Conservation (phyloP, 1,140 invertebrate species). For the Popillia japonica region DNA sequence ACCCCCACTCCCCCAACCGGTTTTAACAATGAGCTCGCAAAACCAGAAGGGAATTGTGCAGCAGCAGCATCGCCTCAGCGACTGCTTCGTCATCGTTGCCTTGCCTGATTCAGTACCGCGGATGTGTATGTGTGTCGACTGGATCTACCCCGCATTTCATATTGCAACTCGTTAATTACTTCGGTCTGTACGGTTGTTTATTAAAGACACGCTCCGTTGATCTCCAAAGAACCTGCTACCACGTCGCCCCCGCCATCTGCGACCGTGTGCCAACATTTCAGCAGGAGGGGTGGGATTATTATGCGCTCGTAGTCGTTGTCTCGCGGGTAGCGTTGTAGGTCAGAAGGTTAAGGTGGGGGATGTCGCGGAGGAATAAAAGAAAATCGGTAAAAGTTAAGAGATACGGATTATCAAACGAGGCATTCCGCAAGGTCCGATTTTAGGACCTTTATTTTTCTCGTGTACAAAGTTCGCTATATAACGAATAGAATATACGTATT, state of each 20-base stretch:
- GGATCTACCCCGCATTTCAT: not conserved
- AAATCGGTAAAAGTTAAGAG: no score
- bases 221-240: not conserved
- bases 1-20: not conserved
- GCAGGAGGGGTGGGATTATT: not conserved
- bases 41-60: not conserved
- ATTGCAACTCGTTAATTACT: conserved; percentile 11
- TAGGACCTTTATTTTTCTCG: no score
- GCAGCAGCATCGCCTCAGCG: not conserved
- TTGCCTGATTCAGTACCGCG: not conserved
- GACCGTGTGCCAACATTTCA: not conserved
- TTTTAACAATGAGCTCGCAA: conserved; percentile 5
- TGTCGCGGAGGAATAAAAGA: no score
- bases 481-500: no score
- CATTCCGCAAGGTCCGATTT: no score
- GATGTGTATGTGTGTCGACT: not conserved
- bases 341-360: not conserved
- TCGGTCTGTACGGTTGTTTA: conserved; percentile 7
- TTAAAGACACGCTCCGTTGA: conserved; percentile 6
- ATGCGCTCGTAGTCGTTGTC: not conserved
- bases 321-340: not conserved
- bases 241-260: not conserved
- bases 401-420: no score
- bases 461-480: no score
- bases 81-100: not conserved